A percentile compares a stretch with the other conserved stretches of the same genome.
Conservation (phyloP, 53 echinoderm and acorn worm species). For the Astropecten irregularis region DNA sequence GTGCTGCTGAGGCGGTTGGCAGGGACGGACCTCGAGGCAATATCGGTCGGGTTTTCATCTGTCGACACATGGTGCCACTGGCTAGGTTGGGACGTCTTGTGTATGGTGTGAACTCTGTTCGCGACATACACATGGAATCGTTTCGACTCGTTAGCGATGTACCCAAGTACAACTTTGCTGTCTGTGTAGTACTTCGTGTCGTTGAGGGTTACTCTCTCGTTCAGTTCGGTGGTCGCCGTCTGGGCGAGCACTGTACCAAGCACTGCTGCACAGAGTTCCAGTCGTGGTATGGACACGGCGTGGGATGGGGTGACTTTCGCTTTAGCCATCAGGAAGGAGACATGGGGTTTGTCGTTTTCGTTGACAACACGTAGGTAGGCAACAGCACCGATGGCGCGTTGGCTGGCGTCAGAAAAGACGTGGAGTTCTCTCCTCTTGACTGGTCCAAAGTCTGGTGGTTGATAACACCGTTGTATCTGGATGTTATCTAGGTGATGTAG, state of each 20-base stretch:
- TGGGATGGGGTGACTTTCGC: conserved; percentile 26
- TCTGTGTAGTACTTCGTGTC: conserved; percentile 9
- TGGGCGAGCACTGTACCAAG: conserved; percentile 16
- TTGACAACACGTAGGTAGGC: conserved; percentile 9
- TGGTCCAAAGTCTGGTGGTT: conserved; percentile 33
- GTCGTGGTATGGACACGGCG: conserved; percentile 53
- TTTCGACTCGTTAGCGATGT: conserved; percentile 55
- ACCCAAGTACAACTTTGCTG: conserved; percentile 67
- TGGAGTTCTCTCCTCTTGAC: conserved; percentile 15
- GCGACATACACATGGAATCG: conserved; percentile 69
- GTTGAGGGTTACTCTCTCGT: background rate
- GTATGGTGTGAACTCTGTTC: conserved; percentile 58
- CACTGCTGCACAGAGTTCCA: conserved; percentile 64
- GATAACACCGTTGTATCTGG: conserved; percentile 33
- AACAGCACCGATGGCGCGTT: conserved; percentile 39
- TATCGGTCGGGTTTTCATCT: conserved; percentile 53
- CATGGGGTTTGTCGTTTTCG: background rate
- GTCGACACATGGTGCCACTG: conserved; percentile 52
- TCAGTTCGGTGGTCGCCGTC: background rate
- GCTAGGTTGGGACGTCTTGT: background rate
- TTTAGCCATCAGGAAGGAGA: background rate
- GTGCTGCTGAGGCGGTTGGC: conserved; percentile 39
- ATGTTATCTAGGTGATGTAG: conserved; percentile 14
- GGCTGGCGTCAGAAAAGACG: conserved; percentile 43
- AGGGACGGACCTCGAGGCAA: conserved; percentile 42